Base-by-base conservation (phyloP, 2,113 vertebrate species). In the Podarcis raffonei region DNA sequence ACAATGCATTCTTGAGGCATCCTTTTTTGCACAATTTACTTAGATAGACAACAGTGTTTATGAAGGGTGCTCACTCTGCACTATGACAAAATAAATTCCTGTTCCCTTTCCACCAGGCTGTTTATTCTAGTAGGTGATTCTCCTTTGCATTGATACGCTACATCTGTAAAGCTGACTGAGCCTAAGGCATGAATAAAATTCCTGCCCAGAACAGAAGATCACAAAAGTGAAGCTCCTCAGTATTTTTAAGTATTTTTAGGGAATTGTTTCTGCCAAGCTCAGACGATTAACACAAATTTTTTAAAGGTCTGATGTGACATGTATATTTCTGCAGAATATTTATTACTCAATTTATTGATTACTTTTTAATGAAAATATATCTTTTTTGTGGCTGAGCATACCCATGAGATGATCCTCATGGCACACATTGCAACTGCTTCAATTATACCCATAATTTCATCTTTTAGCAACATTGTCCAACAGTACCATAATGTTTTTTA, bases 81-180 rank as follows among this genome's bases (percentile, higher is more conserved):
- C 86, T 88, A 80, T 32, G 57, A 35, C 88, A 91, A 80, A 92
- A 39, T 1, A 72, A 30, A 65, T 0, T 0, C 25, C 87, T 32
- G 75, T 77, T 27, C 2, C 32, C 25, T 62, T 62, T 62, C 3
- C 59, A 77, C 57, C 25, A 77, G 13, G 27, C 27, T 66, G 32
- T 5, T 93, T 75, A 78, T 84, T 72, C 39, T 84, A 30, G 84
- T 13, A 5, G 87, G 15, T 72, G 84, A 93, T 59, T 66, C 12
- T 81, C 85, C 57, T 71, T 84, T 53, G 77, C 86, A 84, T 48
- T 84, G 23, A 13, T 86, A 11, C 6, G 37, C 4, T 13, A 37
- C 22, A 68, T 6, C n/a, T 12, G 8, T 9, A 4, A 72, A 93
- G 62, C 16, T 89, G 83, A 79, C 22, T 71, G 77, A 30, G 48